Percentiles rank a stretch among this genome's conserved stretches.
phyloP scores from a whole-genome alignment of 2,888 invertebrate genomes.

The Cremastobaeus sp. region DNA sequence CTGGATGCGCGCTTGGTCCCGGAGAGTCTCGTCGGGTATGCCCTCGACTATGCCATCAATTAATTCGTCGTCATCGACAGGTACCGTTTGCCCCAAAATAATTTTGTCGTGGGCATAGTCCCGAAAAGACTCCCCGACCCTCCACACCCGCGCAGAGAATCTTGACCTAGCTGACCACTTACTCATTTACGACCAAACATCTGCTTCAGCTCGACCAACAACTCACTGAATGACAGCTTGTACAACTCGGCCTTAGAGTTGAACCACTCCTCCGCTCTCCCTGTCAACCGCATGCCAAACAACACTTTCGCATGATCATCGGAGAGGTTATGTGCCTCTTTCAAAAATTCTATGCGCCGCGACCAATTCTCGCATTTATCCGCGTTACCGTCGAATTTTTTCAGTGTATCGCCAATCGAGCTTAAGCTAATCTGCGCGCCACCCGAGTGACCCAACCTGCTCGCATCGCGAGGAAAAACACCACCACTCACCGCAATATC shows the following conservation, averaged over 20 bases:
- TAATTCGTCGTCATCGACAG: neutral
- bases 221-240: neutral
- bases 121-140: neutral
- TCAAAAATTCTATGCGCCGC: neutral
- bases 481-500: no score
- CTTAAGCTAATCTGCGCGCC: constrained; percentile 1
- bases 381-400: constrained; percentile 1
- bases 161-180: neutral
- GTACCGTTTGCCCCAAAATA: neutral
- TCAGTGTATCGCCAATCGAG: neutral
- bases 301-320: constrained; percentile 3
- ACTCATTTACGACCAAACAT: constrained; percentile 3
- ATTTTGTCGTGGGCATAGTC: neutral
- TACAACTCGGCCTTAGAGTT: constrained; percentile 6
- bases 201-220: neutral
- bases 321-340: neutral
- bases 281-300: constrained; percentile 1
- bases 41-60: neutral
- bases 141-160: constrained; percentile 1
- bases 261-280: constrained; percentile 3
- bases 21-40: no score
- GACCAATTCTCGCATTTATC: neutral
- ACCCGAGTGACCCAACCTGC: neutral
- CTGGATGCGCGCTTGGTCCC: neutral
- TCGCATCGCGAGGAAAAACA: neutral